phyloP scores from a whole-genome alignment of 1,140 invertebrate genomes.

The Bombus sylvicola region DNA sequence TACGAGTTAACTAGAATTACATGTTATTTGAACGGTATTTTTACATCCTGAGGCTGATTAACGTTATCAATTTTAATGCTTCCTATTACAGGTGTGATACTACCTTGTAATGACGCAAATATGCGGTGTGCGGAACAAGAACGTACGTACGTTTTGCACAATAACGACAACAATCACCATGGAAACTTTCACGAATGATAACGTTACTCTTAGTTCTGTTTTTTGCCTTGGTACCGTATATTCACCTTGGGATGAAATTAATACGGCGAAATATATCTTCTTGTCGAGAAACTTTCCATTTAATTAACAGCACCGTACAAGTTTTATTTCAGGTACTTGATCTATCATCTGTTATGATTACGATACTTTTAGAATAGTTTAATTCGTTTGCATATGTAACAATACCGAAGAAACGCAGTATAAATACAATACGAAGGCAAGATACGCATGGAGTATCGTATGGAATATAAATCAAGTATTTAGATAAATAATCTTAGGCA shows the following conservation, averaged over 20 bases:
- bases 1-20: not conserved
- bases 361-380: no score
- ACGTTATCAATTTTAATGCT: not conserved
- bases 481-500: no score
- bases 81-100: not conserved
- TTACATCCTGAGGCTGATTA: not conserved
- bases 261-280: not conserved
- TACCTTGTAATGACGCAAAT: not conserved
- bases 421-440: no score
- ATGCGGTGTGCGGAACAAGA: not conserved
- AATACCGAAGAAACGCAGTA: no score
- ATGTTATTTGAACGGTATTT: not conserved
- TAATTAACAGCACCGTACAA: no score
- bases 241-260: not conserved
- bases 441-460: no score
- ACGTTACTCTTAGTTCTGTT: not conserved
- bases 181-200: not conserved
- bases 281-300: no score
- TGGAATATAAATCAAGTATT: no score
- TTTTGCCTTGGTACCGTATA: not conserved
- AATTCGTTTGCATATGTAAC: accelerated
- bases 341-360: no score
- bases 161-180: not conserved
- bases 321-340: no score
- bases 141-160: not conserved